These are phyloP conservation scores for Laticauda laticaudata DNA, from an alignment of 2,113 vertebrate genomes.

Conservation along the genomic window DNA sequence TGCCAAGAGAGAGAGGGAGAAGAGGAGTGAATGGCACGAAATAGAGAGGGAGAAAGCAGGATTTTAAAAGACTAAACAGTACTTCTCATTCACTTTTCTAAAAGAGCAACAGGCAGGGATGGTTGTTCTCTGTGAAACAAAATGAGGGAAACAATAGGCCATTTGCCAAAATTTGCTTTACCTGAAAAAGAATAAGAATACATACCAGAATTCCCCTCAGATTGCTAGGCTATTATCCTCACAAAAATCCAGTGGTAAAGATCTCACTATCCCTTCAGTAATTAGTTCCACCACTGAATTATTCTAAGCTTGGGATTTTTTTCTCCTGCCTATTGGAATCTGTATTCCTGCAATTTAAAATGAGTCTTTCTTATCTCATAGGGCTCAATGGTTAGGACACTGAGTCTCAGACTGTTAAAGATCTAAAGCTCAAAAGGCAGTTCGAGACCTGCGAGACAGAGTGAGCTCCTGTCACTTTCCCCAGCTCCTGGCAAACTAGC, in stretches of 20 bases:
- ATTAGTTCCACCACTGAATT: not conserved
- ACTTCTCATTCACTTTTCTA: constrained; percentile 6
- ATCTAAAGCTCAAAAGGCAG: not conserved
- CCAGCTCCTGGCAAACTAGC: not conserved
- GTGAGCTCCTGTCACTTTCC: not conserved
- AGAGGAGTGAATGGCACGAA: constrained; percentile 2
- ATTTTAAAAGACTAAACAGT: constrained; percentile 30
- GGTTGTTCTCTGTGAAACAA: constrained; percentile 33
- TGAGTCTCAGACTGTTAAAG: not conserved
- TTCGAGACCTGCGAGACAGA: not conserved
- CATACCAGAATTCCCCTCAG: not conserved
- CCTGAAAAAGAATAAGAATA: not conserved
- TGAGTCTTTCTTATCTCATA: not conserved
- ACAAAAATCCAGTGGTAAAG: not conserved
- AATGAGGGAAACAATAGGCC: constrained; percentile 38
- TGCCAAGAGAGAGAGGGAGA: not conserved
- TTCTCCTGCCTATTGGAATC: not conserved
- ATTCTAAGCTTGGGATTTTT: not conserved
- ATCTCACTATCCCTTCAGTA: not conserved
- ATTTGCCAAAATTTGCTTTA: constrained; percentile 22
- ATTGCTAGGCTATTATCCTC: not conserved
- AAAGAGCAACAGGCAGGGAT: constrained; percentile 41
- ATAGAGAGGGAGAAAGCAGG: not conserved
- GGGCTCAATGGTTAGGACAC: not conserved
- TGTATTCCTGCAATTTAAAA: not conserved